These are phyloP conservation scores for Eudasyphora cyanicolor DNA, from an alignment of 2,888 invertebrate species.

Conservation along the genomic window DNA sequence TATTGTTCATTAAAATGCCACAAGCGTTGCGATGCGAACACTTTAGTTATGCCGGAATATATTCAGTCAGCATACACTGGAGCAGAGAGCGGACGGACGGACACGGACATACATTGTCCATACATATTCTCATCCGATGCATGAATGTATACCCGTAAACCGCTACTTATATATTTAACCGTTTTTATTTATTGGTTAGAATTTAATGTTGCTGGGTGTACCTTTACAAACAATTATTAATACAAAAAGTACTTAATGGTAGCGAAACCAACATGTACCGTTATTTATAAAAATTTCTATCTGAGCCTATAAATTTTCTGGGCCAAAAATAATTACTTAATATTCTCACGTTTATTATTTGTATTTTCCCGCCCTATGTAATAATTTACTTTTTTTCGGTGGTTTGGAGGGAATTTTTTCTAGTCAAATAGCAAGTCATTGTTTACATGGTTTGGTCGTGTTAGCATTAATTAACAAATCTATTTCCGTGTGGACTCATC, in stretches of 20 bases:
- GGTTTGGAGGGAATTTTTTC: background rate
- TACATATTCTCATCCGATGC: background rate
- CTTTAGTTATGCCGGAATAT: constrained; percentile 49
- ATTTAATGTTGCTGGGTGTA: constrained; percentile 1
- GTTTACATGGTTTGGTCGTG: background rate
- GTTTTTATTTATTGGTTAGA: constrained; percentile 46
- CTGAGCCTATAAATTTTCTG: background rate
- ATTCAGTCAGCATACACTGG: constrained; percentile 17
- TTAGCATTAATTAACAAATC: background rate
- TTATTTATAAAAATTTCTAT: background rate
- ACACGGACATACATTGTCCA: background rate
- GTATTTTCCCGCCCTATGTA: background rate
- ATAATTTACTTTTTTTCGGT: background rate
- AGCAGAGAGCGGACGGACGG: background rate
- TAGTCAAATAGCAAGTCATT: background rate
- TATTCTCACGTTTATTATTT: background rate
- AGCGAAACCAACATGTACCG: background rate
- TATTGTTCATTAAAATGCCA: constrained; percentile 34
- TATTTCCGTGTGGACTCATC: background rate
- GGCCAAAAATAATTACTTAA: background rate
- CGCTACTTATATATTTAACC: constrained; percentile 37
- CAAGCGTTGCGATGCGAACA: constrained; percentile 40
- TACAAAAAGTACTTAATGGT: background rate
- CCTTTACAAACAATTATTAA: no score
- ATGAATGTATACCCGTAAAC: background rate